phyloP scores from a whole-genome alignment of 2,888 invertebrate genomes.

The Apodemia duryi region DNA sequence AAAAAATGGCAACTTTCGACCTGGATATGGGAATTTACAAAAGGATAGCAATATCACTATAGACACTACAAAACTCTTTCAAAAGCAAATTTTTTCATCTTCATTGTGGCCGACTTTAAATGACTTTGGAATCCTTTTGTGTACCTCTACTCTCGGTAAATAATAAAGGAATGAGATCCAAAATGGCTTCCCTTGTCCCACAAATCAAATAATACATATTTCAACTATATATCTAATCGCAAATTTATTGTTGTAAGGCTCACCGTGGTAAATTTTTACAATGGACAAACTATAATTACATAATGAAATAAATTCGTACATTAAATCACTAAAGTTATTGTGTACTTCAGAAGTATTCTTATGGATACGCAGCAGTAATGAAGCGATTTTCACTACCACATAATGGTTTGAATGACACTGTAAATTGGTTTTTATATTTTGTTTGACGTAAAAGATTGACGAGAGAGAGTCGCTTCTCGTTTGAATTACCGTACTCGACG shows the following conservation, averaged over 20 bases:
- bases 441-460: slow-evolving; percentile 78
- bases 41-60: slow-evolving; percentile 48
- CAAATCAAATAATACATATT: slow-evolving; percentile 65
- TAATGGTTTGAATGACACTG: slow-evolving; percentile 56
- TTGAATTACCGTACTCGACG: slow-evolving; percentile 45
- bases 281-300: slow-evolving; percentile 69
- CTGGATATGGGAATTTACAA: slow-evolving; percentile 32
- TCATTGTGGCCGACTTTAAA: slow-evolving; percentile 71
- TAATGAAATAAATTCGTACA: slow-evolving; percentile 52
- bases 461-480: slow-evolving; percentile 47
- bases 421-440: slow-evolving; percentile 78
- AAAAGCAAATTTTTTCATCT: slow-evolving; percentile 50
- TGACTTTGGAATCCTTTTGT: slow-evolving; percentile 48
- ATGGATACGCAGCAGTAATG: slow-evolving; percentile 63
- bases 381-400: slow-evolving; percentile 64
- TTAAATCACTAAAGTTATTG: slow-evolving; percentile 60
- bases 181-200: slow-evolving; percentile 56
- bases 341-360: slow-evolving; percentile 51
- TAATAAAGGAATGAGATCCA: slow-evolving; percentile 42
- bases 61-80: slow-evolving; percentile 61
- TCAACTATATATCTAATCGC: slow-evolving; percentile 69
- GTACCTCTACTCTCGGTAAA: slow-evolving; percentile 64
- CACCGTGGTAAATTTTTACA: slow-evolving; percentile 66
- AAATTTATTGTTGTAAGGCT: slow-evolving; percentile 73
- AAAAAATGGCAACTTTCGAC: background rate